Base-by-base conservation (phyloP, 2,888 invertebrate genomes). In the Tipula helvola region DNA sequence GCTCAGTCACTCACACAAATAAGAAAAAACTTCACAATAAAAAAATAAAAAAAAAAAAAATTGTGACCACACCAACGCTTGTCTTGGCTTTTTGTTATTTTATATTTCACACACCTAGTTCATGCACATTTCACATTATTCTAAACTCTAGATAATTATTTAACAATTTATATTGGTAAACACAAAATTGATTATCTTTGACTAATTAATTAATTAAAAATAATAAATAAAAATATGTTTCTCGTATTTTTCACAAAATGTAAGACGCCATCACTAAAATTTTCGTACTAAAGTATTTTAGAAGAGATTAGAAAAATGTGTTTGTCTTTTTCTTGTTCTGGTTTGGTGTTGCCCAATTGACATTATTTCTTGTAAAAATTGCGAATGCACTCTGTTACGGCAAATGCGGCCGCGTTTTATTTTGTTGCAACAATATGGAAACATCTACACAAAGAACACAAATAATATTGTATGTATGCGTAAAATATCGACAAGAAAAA, bases 201-300 rank as follows among this genome's bases (percentile, higher is more conserved):
- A 71, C 18, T 71, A 71, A 71, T 71, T 57, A 57, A 57, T 16
- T 57, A 57, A 57, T 71, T 71, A 71, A 28, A 71, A 71, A 71
- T 71, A 28, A 71, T 71, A 71, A 71, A 71, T 71, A 71, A 71
- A 71, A 71, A 71, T 71, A 71, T 71, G 71, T 28, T 71, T 71
- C 28, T 7, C 28, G 18, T 71, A 71, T 71, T 71, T 71, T 71
- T 71, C 71, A 71, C 28, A 71, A 71, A 71, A 71, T 28, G 18
- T 71, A 71, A 71, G 71, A 71, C 71, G 71, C 71, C 71, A 71
- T 71, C 71, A 71, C 71, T 71, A 71, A 71, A 71, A 71, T 71
- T 71, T 71, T 71, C 71, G 71, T 71, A 71, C 71, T 71, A 71
- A 71, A 71, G 8, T 10, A 71, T n/a, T 47, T 44, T 13, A 28